Conservation (phyloP, 2,797 vertebrate species). For the Crocodylus rhombifer region DNA sequence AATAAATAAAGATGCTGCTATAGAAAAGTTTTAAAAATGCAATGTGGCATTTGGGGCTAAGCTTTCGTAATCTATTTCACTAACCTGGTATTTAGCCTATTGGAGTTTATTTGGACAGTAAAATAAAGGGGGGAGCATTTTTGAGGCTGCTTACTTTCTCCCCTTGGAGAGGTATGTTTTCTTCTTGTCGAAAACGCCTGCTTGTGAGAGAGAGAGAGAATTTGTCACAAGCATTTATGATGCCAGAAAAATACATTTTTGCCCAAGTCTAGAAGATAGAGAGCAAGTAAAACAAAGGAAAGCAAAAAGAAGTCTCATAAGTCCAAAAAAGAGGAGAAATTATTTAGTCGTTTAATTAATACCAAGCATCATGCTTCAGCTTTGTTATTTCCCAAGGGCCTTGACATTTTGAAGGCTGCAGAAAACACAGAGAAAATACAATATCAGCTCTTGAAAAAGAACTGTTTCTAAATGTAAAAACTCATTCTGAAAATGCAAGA, state of each 20-base stretch:
- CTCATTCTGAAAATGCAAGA: conserved; percentile 14
- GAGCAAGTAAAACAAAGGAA: conserved; percentile 42
- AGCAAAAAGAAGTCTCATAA: conserved; percentile 28
- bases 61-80: background rate
- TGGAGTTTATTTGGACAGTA: background rate
- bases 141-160: background rate
- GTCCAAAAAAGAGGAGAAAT: conserved; percentile 39
- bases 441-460: conserved; percentile 38
- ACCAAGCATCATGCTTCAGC: conserved; percentile 35
- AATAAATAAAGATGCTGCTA: background rate
- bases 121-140: background rate
- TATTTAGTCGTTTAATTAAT: conserved; percentile 66
- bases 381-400: conserved; percentile 50
- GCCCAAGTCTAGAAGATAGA: conserved; percentile 52
- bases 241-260: background rate
- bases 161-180: background rate
- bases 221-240: background rate
- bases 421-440: conserved; percentile 36
- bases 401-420: conserved; percentile 3
- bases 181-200: background rate
- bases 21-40: background rate
- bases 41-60: background rate
- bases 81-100: background rate
- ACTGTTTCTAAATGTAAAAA: conserved; percentile 2
- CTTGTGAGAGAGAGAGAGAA: background rate